Evolutionary conservation across 2,888 invertebrate species (phyloP), one percentile per base, ranked within the genome.

Genomic region (Melanophora roralis): DNA sequence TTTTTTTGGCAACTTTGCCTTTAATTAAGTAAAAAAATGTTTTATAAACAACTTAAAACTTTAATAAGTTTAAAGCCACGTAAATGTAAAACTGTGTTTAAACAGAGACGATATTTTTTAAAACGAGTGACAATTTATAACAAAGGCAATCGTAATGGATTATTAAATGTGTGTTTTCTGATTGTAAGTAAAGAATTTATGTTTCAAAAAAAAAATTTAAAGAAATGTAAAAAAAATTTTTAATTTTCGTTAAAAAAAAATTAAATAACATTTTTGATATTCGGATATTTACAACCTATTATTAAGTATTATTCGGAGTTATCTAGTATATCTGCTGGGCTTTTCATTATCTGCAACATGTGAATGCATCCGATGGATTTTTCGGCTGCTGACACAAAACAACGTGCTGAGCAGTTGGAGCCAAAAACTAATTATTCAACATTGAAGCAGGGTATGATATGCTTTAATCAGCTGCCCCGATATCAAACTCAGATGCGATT

Each of bases 161-260:
- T 38, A 36, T 38, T 64, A 6, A 51, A 69, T 76, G 80, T 80
- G 68, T 80, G 62, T 57, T 82, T 83, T 47, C 82, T 86, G 82
- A 84, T 86, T 85, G 89, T 89, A 84, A 88, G 89, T 84, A 60
- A 21, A 21, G 49, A 9, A 32, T 38, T 27, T 16, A 36, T 34
- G 6, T 23, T 21, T 36, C 38, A 57, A 40, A 21, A 3, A 49
- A 47, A 9, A 34, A 53, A 27, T 9, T 43, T 40, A 12, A 47
- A 21, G 57, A 14, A 6, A 64, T 49, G 7, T 4, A 62, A 12
- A 9, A 53, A 65, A 32, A 11, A 36, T 2, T 2, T 36, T 8
- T 2, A 36, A 36, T 36, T 6, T 11, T 11, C 2, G 11, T 11
- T 2, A 36, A 36, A 36, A 36, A 36, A 34, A 34, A 34, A 34